These are phyloP conservation scores for Myocastor coypus DNA, from an alignment of 2,113 vertebrate genomes.

Conservation along the genomic window DNA sequence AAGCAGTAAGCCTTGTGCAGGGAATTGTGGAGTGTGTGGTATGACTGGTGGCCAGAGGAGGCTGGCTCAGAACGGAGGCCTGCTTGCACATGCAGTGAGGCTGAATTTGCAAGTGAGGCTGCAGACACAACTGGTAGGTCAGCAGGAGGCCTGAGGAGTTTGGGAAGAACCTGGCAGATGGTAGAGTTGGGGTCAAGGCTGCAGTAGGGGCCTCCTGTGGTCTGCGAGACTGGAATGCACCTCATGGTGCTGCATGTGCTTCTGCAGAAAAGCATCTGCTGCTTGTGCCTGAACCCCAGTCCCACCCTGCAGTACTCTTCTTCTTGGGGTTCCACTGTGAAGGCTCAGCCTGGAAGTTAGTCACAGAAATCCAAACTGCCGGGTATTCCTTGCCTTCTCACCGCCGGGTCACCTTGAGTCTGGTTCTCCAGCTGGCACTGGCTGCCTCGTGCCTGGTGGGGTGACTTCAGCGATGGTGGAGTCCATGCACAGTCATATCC, in stretches of 20 bases:
- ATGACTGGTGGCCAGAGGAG: background rate
- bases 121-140: background rate
- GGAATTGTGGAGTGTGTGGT: background rate
- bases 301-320: background rate
- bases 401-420: background rate
- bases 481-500: conserved; percentile 3
- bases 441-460: background rate
- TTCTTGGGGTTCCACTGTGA: background rate
- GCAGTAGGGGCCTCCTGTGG: background rate
- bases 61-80: background rate
- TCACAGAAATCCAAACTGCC: background rate
- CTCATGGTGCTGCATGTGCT: accelerated
- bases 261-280: background rate
- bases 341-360: background rate
- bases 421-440: background rate
- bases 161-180: background rate
- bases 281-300: background rate
- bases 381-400: background rate
- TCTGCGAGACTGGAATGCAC: background rate
- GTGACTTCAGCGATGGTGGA: background rate
- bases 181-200: background rate
- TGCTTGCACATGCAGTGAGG: background rate
- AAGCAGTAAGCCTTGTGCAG: background rate
- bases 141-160: background rate
- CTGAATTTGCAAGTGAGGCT: background rate